These are phyloP conservation scores for Drosophila eugracilis DNA, from an alignment of 1,140 invertebrate species.

Conservation along the genomic window DNA sequence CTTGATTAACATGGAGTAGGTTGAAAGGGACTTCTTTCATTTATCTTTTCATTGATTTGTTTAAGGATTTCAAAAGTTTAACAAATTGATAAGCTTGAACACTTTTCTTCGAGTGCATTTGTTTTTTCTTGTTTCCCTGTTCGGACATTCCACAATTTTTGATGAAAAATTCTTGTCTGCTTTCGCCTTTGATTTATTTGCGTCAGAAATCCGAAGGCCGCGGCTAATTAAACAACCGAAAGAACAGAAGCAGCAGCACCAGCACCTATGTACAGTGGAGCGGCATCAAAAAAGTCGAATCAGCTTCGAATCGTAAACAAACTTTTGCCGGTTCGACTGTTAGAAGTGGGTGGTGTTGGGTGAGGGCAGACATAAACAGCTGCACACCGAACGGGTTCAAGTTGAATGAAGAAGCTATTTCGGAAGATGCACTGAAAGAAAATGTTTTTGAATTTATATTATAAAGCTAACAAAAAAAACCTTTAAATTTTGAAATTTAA, in stretches of 20 bases:
- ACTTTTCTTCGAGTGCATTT: constrained; percentile 20
- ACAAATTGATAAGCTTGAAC: not conserved
- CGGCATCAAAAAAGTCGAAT: constrained; percentile 34
- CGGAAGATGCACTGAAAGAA: constrained; percentile 12
- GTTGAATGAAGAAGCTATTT: constrained; percentile 40
- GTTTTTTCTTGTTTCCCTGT: constrained; percentile 9
- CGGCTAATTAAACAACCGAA: constrained; percentile 55
- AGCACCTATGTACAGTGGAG: constrained; percentile 24
- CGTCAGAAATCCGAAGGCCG: constrained; percentile 37
- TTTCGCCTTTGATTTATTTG: constrained; percentile 63
- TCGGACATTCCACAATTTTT: constrained; percentile 12
- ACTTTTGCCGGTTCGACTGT: constrained; percentile 28
- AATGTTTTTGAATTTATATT: not conserved
- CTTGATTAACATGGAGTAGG: no score
- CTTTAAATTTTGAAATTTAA: not conserved
- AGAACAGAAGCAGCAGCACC: constrained; percentile 23
- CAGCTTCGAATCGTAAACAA: constrained; percentile 45
- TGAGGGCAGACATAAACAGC: constrained; percentile 46
- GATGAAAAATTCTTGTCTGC: constrained; percentile 9
- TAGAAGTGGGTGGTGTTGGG: not conserved
- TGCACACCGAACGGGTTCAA: constrained; percentile 50
- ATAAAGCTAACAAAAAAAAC: no score
- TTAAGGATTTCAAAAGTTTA: no score
- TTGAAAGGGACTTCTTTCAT: no score
- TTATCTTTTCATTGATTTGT: no score